A percentile compares a stretch with the other conserved stretches of the same genome.
Evolutionary conservation across 2,797 vertebrate genomes (phyloP).

Genomic region (Cyclura pinguis): DNA sequence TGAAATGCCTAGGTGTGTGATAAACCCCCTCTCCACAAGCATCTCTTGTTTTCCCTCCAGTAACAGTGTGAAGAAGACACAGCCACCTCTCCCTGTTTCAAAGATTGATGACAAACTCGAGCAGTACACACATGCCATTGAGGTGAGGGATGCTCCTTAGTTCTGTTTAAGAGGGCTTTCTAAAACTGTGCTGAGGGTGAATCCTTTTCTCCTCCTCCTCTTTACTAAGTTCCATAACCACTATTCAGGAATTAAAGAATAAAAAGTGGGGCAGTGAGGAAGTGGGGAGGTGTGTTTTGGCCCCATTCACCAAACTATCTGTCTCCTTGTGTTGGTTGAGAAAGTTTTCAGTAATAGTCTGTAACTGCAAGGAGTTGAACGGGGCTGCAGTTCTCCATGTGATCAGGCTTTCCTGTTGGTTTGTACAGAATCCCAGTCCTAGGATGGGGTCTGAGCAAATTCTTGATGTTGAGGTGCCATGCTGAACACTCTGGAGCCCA

Average conservation of each 20-base stretch:
- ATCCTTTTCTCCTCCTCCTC: not conserved
- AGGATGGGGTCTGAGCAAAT: too few relatives aligned
- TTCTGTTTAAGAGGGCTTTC: not conserved
- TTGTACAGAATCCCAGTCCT: not conserved
- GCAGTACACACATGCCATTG: slow-evolving; percentile 91
- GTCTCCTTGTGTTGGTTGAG: not conserved
- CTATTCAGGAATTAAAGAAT: too few relatives aligned
- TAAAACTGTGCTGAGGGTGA: not conserved
- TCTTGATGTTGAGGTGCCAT: too few relatives aligned
- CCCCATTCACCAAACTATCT: not conserved
- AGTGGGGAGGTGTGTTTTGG: not conserved
- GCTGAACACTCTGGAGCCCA: too few relatives aligned
- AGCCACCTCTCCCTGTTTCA: slow-evolving; percentile 81
- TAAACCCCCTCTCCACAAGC: not conserved
- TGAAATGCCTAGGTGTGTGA: not conserved
- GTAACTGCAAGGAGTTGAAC: not conserved
- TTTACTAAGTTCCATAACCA: not conserved
- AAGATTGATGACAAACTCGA: slow-evolving; percentile 91
- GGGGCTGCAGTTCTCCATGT: not conserved
- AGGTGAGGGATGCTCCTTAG: slow-evolving; percentile 79
- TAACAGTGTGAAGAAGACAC: slow-evolving; percentile 86
- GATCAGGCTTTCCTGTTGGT: not conserved
- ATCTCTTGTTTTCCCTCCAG: slow-evolving; percentile 69
- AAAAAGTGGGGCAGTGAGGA: not conserved
- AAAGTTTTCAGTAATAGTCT: not conserved